These are phyloP conservation scores for Manis crassicaudata DNA, from an alignment of 2,797 vertebrate species.

Conservation along the genomic window DNA sequence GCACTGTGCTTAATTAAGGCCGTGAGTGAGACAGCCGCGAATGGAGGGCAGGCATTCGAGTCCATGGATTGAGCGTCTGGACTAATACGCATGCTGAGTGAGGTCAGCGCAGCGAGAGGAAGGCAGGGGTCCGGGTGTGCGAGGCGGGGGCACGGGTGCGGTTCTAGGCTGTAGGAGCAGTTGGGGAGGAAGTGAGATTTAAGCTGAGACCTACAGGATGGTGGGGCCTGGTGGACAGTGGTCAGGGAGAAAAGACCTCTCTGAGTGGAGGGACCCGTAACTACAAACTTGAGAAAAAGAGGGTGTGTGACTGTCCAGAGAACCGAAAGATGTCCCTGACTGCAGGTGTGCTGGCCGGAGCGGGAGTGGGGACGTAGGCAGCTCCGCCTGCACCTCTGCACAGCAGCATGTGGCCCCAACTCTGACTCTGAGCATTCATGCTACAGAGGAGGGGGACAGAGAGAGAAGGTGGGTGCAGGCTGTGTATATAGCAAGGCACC, in stretches of 20 bases:
- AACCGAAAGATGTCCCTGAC: not conserved
- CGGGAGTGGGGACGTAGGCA: too few species aligned
- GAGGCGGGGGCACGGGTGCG: not conserved
- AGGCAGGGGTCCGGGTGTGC: too few species aligned
- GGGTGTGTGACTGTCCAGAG: not conserved
- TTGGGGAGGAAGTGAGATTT: not conserved
- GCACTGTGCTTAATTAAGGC: not conserved
- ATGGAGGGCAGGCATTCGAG: not conserved
- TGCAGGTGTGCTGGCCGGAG: not conserved
- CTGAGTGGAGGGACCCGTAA: rapidly evolving
- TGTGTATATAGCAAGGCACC: not conserved
- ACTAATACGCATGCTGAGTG: not conserved
- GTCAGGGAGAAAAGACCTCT: not conserved
- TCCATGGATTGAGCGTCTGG: not conserved
- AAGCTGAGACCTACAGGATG: not conserved
- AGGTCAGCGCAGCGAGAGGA: not conserved
- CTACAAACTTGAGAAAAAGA: not conserved
- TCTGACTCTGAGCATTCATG: not conserved
- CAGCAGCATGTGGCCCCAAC: not conserved
- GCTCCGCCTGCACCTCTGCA: not conserved
- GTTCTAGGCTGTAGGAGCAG: not conserved
- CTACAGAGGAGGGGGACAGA: not conserved
- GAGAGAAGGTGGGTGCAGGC: not conserved
- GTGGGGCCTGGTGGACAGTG: not conserved
- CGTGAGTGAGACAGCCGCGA: not conserved